Percentiles rank a stretch among this genome's conserved stretches.
Evolutionary conservation across 1,140 invertebrate species (phyloP).

Genomic region (Zophobas atratus): DNA sequence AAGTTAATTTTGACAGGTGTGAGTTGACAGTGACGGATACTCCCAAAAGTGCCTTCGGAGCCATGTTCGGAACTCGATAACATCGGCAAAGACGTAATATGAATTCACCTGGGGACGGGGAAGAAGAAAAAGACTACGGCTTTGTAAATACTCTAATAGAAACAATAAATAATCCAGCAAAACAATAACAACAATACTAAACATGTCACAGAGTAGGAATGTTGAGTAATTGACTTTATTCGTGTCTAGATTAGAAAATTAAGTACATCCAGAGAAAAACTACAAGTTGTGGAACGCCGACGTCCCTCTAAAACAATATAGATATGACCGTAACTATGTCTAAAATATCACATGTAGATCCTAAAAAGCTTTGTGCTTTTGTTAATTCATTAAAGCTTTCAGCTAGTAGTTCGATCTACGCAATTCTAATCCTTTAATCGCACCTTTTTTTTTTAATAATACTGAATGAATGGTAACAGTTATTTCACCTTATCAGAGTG

Average conservation of each 20-base stretch:
- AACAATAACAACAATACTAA: conserved; percentile 24
- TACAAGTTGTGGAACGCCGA: too few relatives aligned
- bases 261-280: conserved; percentile 30
- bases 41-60: conserved; percentile 17
- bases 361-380: conserved; percentile 46
- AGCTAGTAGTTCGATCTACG: conserved; percentile 30
- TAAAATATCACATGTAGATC: conserved; percentile 42
- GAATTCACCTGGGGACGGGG: background rate
- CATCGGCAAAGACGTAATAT: background rate
- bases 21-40: conserved; percentile 21
- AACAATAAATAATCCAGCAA: conserved; percentile 38
- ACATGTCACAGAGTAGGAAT: conserved; percentile 40
- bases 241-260: conserved; percentile 36
- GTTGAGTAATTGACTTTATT: conserved; percentile 44
- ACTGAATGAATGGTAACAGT: conserved; percentile 25
- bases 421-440: background rate
- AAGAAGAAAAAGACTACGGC: background rate
- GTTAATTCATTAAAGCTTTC: conserved; percentile 44
- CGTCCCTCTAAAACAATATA: background rate
- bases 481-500: too few relatives aligned
- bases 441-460: conserved; percentile 8
- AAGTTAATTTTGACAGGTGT: conserved; percentile 32
- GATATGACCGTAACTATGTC: conserved; percentile 5
- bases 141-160: conserved; percentile 21
- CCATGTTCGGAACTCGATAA: conserved; percentile 22